Percentiles rank a stretch among this genome's conserved stretches.
phyloP scores from a whole-genome alignment of 2,797 vertebrate species.

The Rhynchotus rufescens region DNA sequence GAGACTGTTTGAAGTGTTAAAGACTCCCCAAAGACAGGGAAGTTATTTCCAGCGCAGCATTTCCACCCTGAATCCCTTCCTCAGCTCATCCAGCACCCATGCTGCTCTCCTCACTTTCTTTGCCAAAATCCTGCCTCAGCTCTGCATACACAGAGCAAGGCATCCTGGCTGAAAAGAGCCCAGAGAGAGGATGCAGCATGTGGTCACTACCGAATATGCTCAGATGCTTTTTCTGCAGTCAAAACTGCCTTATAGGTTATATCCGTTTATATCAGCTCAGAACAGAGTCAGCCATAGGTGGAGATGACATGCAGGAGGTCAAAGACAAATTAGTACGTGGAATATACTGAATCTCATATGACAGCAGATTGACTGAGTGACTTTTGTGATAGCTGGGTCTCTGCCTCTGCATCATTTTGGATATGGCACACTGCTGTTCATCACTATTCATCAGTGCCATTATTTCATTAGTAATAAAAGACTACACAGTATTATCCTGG shows the following conservation, averaged over 20 bases:
- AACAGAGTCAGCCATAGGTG: neutral
- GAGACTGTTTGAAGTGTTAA: neutral
- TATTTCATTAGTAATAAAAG: neutral
- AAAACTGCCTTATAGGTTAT: neutral
- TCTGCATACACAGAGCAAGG: neutral
- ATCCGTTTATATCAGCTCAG: neutral
- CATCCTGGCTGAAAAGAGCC: neutral
- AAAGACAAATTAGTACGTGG: neutral
- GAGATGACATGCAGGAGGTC: neutral
- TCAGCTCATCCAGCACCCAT: neutral
- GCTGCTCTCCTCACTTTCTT: neutral
- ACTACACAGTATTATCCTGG: neutral
- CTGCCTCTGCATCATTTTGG: neutral
- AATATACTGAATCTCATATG: neutral
- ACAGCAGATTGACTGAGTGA: neutral
- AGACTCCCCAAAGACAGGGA: neutral
- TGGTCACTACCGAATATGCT: neutral
- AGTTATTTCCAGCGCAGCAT: neutral
- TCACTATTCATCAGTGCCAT: neutral
- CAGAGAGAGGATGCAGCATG: neutral
- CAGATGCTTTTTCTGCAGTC: neutral
- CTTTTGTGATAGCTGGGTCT: neutral
- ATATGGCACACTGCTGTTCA: neutral
- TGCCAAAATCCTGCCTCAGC: slow-evolving; percentile 10
- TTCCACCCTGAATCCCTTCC: neutral